Evolutionary conservation across 2,113 vertebrate genomes (phyloP).

Genomic region (Delphinapterus leucas): DNA sequence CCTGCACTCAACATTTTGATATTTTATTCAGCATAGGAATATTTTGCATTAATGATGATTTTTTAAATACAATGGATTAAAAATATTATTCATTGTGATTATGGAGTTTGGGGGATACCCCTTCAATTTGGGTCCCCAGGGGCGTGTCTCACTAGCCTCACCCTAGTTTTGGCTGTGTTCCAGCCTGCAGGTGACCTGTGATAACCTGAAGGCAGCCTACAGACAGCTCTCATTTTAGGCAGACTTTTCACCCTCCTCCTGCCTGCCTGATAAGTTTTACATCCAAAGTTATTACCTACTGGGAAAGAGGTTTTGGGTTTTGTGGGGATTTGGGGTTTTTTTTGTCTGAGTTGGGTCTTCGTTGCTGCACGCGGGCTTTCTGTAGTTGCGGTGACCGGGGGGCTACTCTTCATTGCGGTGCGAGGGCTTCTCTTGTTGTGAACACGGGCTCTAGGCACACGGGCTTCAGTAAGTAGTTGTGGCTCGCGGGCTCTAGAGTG

Average conservation of each 20-base stretch:
- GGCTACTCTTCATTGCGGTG: too few relatives aligned
- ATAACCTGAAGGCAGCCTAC: background rate
- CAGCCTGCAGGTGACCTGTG: background rate
- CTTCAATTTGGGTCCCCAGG: background rate
- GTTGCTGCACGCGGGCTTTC: too few relatives aligned
- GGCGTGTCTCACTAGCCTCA: background rate
- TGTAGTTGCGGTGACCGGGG: too few relatives aligned
- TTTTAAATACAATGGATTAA: background rate
- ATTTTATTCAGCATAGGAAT: background rate
- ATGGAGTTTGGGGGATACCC: background rate
- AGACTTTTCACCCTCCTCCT: background rate
- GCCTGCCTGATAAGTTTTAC: background rate
- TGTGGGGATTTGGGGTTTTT: accelerated
- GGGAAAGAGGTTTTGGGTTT: background rate
- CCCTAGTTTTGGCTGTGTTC: background rate
- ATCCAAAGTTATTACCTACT: background rate
- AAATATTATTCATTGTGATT: background rate
- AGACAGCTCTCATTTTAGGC: background rate
- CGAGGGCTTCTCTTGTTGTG: too few relatives aligned
- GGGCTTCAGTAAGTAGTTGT: too few relatives aligned
- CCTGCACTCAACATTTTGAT: background rate
- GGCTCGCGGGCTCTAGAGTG: too few relatives aligned
- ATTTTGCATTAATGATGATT: background rate
- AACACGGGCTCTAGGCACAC: too few relatives aligned
- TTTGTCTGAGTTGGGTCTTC: too few relatives aligned